Base-by-base conservation (phyloP, 2,888 invertebrate species). In the Orchesella flavescens region DNA sequence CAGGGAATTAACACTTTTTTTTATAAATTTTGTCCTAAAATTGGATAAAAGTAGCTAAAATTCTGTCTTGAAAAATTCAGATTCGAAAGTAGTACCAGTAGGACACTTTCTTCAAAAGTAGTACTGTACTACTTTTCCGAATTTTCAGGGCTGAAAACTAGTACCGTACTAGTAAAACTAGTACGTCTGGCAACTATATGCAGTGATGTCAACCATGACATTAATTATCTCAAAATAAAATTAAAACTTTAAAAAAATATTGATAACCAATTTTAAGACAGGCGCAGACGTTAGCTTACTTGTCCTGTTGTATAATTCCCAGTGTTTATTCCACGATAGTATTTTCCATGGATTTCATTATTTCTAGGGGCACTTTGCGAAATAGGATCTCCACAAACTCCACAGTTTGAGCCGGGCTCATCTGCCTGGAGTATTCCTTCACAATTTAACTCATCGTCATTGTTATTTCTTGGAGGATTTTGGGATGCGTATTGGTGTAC, bases 371-470 rank as follows among this genome's bases (percentile, higher is more conserved):
- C 24, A 1, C 74, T 24, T 1, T 84, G 74, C 57, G 57, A 63
- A 46, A 65, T 55, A 5, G 84, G 74, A 72, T 88, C 88, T 12
- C 88, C 88, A 57, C 87, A 88, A 17, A 86, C 82, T 23, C 85
- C 85, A 65, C 85, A 85, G 66, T 85, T 77, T 12, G 75, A 65
- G 1, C 85, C 85, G 13, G 85, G 85, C 12, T 81, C 69, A 49
- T 85, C 85, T 7, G 74, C 59, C 46, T 85, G 85, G 15, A 78
- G 74, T 34, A 73, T n/a, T 17, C 77, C 68, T 1, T 84, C 85
- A 46, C 85, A 85, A 46, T 57, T 66, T 2, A 85, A 49, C 19
- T 63, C 57, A 61, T 85, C 63, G 59, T 85, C 85, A 24, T 79
- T 49, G 55, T 80, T 77, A 43, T 85, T 85, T n/a, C 17, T 19